A percentile compares a stretch with the other conserved stretches of the same genome.
Conservation (phyloP, 2,797 vertebrate species). For the Sebastolobus altivelis region DNA sequence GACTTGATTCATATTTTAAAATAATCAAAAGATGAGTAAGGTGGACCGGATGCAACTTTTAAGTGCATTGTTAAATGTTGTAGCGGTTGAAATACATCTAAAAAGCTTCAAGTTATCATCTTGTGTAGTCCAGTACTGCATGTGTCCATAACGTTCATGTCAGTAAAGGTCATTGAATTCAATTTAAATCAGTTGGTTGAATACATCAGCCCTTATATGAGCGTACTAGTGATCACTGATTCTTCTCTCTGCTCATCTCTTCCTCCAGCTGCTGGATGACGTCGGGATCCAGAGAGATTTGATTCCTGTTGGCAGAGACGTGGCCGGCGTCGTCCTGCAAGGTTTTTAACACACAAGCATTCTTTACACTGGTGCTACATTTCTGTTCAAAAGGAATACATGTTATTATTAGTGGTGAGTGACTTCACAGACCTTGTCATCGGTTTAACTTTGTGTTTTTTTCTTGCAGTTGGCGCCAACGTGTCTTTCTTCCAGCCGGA, state of each 20-base stretch:
- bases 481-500: constrained; percentile 93
- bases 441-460: background rate
- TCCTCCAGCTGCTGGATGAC: constrained; percentile 87
- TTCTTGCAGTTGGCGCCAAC: constrained; percentile 89
- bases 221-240: background rate
- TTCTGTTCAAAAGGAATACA: background rate
- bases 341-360: constrained; percentile 78
- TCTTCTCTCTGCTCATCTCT: background rate
- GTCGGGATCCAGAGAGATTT: constrained; percentile 87
- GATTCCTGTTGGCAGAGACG: constrained; percentile 92
- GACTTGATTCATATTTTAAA: too few relatives aligned
- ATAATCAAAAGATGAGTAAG: too few relatives aligned
- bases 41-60: too few relatives aligned
- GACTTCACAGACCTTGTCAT: accelerated
- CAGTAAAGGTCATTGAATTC: too few relatives aligned
- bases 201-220: background rate
- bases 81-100: too few relatives aligned
- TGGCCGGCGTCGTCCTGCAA: constrained; percentile 91
- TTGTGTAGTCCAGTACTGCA: too few relatives aligned
- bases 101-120: too few relatives aligned
- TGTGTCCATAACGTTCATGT: too few relatives aligned
- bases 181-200: background rate
- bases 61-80: too few relatives aligned
- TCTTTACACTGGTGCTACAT: background rate
- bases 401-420: background rate